A percentile compares a stretch with the other conserved stretches of the same genome.
phyloP scores from a whole-genome alignment of 2,797 vertebrate genomes.

The Esox lucius region DNA sequence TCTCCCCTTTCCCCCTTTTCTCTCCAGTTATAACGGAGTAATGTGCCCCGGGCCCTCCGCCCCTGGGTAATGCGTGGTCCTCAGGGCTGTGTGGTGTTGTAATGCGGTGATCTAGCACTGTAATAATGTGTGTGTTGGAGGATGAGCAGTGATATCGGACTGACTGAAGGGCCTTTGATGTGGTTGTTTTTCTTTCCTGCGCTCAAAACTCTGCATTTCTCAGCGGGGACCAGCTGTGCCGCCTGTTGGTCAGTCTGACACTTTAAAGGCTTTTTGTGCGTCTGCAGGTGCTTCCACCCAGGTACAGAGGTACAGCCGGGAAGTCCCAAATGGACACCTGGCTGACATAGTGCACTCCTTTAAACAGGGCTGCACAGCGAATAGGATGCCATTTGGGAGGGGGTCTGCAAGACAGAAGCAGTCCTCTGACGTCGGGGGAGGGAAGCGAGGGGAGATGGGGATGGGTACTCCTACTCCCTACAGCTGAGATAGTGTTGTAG shows the following conservation, averaged over 20 bases:
- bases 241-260: neutral
- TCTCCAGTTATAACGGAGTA: neutral
- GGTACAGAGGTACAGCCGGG: neutral
- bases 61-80: constrained; percentile 48
- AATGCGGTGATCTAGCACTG: no score
- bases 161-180: constrained; percentile 68
- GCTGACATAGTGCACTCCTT: neutral
- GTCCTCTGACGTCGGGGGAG: no score
- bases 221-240: constrained; percentile 55
- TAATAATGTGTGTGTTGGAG: constrained; percentile 43
- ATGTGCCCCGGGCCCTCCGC: constrained; percentile 29
- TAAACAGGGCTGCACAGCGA: neutral
- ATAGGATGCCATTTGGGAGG: no score
- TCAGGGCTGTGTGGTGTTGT: constrained; percentile 8
- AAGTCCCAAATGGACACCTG: no score
- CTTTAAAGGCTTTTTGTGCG: no score
- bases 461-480: no score
- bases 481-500: neutral
- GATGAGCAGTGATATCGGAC: constrained; percentile 58
- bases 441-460: no score
- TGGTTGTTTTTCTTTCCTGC: constrained; percentile 61
- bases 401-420: no score
- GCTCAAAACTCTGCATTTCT: constrained; percentile 56
- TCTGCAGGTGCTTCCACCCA: constrained; percentile 29
- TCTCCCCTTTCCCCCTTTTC: neutral